Percentiles rank a stretch among this genome's conserved stretches.
Conservation (phyloP, 23 tunicate genomes). For the Corella eumyota region DNA sequence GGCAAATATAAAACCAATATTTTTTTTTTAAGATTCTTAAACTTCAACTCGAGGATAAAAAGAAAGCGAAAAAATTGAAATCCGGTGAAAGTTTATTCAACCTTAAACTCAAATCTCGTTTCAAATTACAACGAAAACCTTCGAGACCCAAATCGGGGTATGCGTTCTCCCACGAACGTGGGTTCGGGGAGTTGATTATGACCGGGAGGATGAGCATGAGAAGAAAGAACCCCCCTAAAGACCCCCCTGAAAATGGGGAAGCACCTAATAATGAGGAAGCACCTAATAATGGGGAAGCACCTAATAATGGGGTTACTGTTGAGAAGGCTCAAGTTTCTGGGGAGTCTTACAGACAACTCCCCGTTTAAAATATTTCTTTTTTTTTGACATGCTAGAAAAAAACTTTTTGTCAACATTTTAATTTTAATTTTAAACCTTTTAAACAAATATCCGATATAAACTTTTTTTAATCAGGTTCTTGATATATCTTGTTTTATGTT, state of each 20-base stretch:
- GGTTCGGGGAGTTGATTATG: conserved; percentile 82
- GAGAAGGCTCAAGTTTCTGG: neutral
- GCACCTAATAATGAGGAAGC: too few relatives aligned
- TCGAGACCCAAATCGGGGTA: conserved; percentile 74
- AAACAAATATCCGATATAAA: too few relatives aligned
- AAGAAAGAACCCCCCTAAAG: conserved; percentile 8
- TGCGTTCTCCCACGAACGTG: conserved; percentile 90
- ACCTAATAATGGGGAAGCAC: too few relatives aligned
- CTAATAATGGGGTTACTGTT: neutral
- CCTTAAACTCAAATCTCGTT: conserved; percentile 12
- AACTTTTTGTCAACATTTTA: neutral
- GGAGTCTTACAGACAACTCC: conserved; percentile 12
- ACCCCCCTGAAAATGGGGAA: neutral
- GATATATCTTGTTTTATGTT: too few relatives aligned
- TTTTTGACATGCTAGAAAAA: neutral
- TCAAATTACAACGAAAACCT: conserved; percentile 24
- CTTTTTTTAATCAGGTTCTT: too few relatives aligned
- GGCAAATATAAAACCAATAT: neutral
- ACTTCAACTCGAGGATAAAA: conserved; percentile 31
- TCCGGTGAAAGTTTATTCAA: conserved; percentile 17
- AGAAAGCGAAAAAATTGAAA: conserved; percentile 19
- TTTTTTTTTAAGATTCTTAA: conserved; percentile 28
- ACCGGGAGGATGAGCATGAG: conserved; percentile 86
- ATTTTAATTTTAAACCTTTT: too few relatives aligned
- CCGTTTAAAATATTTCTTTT: neutral